Percentiles rank a stretch among this genome's conserved stretches.
Evolutionary conservation across 1,140 invertebrate genomes (phyloP).

Genomic region (Musca vetustissima): DNA sequence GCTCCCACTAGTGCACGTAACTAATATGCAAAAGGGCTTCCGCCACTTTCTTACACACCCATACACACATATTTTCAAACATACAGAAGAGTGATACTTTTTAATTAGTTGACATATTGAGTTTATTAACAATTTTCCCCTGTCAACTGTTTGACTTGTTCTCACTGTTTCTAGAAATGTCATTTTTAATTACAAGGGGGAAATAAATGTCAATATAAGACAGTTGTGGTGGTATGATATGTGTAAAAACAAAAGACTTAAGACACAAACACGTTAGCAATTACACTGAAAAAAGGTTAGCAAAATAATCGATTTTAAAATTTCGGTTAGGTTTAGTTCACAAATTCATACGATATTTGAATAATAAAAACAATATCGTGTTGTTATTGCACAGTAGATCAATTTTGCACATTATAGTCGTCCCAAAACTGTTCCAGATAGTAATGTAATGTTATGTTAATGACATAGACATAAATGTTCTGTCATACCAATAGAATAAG

Average conservation of each 20-base stretch:
- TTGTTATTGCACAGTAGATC: too few species aligned
- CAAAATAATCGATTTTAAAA: too few species aligned
- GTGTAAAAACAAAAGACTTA: constrained; percentile 15
- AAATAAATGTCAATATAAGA: not conserved
- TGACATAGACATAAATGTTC: too few species aligned
- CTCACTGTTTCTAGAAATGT: not conserved
- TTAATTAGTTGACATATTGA: not conserved
- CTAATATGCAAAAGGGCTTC: constrained; percentile 42
- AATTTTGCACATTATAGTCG: too few species aligned
- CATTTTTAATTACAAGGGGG: constrained; percentile 9
- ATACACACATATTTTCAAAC: too few species aligned
- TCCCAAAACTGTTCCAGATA: too few species aligned
- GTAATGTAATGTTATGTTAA: too few species aligned
- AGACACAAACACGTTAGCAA: not conserved
- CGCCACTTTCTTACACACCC: not conserved
- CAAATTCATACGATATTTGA: too few species aligned
- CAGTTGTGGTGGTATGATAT: not conserved
- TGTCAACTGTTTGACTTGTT: constrained; percentile 12
- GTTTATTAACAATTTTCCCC: not conserved
- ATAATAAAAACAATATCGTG: too few species aligned
- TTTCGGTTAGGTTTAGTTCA: too few species aligned
- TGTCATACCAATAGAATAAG: too few species aligned
- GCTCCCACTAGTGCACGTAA: constrained; percentile 39
- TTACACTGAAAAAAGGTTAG: not conserved
- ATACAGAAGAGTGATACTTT: too few species aligned